phyloP scores from a whole-genome alignment of 2,797 vertebrate genomes.

The Malacoctenus gilli region DNA sequence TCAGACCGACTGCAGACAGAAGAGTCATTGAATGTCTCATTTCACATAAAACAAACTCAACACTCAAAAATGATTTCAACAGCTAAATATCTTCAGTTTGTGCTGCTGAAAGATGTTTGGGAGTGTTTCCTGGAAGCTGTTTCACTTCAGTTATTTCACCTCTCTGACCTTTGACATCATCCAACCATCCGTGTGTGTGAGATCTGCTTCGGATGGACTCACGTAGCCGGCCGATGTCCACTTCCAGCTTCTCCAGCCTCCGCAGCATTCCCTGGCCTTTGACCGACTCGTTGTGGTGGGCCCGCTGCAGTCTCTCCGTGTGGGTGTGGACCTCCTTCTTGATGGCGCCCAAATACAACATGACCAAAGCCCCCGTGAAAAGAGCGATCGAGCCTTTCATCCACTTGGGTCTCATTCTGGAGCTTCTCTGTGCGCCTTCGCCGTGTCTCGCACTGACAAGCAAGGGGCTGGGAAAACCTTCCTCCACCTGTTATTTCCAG shows the following conservation, averaged over 20 bases:
- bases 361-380: background rate
- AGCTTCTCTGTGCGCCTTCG: background rate
- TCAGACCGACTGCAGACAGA: conserved; percentile 46
- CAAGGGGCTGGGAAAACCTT: background rate
- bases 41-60: too few species aligned
- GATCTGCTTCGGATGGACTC: conserved; percentile 32
- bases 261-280: conserved; percentile 41
- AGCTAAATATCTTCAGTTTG: too few species aligned
- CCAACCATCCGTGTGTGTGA: too few species aligned
- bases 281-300: conserved; percentile 54
- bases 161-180: background rate
- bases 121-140: too few species aligned
- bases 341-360: conserved; percentile 58
- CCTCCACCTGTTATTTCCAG: conserved; percentile 12
- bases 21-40: too few species aligned
- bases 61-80: too few species aligned
- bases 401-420: conserved; percentile 54
- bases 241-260: conserved; percentile 70
- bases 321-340: conserved; percentile 48
- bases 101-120: too few species aligned
- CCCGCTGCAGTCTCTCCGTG: conserved; percentile 38
- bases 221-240: conserved; percentile 59
- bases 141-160: too few species aligned
- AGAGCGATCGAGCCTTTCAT: conserved; percentile 21
- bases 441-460: background rate